Conservation (phyloP, 2,113 vertebrate genomes). For the Sceloporus tristichus region DNA sequence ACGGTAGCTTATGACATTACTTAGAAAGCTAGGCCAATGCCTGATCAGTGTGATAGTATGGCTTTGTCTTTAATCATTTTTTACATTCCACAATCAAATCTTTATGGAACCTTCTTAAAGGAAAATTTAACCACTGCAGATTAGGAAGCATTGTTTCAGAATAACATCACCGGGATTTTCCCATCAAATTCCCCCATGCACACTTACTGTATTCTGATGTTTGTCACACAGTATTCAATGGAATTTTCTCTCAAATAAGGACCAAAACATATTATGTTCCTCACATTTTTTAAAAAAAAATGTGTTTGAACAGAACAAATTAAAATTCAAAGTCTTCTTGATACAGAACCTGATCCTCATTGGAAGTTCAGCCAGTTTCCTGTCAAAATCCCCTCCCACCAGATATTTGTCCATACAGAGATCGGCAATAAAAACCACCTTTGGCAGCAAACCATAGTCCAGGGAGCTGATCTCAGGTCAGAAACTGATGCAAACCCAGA, state of each 20-base stretch:
- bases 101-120: slow-evolving; percentile 31
- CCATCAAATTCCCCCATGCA: background rate
- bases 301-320: background rate
- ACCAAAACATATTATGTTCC: background rate
- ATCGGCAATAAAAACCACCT: no score
- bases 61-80: slow-evolving; percentile 47
- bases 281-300: background rate
- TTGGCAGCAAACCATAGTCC: background rate
- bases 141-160: slow-evolving; percentile 6
- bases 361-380: no score
- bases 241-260: background rate
- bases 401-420: background rate
- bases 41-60: slow-evolving; percentile 23
- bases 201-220: background rate
- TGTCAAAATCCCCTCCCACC: no score
- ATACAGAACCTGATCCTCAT: no score
- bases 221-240: background rate
- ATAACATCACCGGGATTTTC: background rate
- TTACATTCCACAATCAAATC: slow-evolving; percentile 27
- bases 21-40: slow-evolving; percentile 63
- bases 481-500: background rate
- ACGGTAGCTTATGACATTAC: slow-evolving; percentile 53
- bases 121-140: slow-evolving; percentile 13
- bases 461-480: background rate
- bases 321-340: no score